Conservation (phyloP, 2,113 vertebrate genomes). For the Podarcis muralis region DNA sequence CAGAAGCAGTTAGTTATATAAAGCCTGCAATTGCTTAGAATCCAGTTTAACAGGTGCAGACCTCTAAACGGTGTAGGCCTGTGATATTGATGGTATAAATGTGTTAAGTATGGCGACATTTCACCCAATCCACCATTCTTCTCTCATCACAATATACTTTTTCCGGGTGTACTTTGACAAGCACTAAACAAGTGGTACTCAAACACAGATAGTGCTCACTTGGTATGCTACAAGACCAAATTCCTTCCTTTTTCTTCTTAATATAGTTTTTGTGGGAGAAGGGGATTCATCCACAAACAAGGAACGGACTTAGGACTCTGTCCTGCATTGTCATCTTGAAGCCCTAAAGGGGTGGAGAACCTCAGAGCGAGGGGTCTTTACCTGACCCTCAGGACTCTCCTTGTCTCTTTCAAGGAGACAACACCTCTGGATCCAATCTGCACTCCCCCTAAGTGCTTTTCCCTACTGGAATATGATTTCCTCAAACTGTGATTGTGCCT, state of each 20-base stretch:
- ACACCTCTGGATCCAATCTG: no score
- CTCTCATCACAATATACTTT: background rate
- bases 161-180: background rate
- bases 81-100: background rate
- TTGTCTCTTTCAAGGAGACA: no score
- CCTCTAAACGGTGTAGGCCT: background rate
- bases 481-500: no score
- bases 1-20: slow-evolving; percentile 8
- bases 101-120: background rate
- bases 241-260: background rate
- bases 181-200: background rate
- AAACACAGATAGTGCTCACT: background rate
- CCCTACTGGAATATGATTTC: no score
- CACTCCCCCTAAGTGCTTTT: no score
- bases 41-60: background rate
- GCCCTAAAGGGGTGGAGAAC: background rate
- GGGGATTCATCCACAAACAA: background rate
- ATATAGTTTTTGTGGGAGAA: background rate
- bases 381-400: no score
- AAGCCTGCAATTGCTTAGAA: background rate
- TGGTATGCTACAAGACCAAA: background rate
- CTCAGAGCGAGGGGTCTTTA: no score
- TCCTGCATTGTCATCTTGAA: background rate
- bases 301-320: background rate
- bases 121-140: background rate